phyloP scores from a whole-genome alignment of 2,888 invertebrate genomes.

The Xanthia icteritia region DNA sequence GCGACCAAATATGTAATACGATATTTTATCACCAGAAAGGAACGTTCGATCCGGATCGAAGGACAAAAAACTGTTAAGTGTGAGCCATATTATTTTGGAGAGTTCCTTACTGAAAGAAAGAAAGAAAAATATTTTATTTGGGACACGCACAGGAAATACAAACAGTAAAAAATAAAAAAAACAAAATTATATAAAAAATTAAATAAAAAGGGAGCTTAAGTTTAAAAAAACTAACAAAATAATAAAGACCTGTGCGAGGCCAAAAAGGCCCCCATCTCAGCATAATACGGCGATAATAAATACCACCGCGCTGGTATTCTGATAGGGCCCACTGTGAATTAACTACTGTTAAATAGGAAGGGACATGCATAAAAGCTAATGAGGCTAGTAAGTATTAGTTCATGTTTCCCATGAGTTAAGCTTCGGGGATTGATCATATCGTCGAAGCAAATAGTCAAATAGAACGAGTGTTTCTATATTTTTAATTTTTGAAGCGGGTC shows the following conservation, averaged over 20 bases:
- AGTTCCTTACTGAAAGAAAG: too few relatives aligned
- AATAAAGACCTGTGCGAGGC: too few relatives aligned
- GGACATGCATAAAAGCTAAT: neutral
- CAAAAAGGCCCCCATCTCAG: too few relatives aligned
- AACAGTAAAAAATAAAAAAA: too few relatives aligned
- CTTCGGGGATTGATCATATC: neutral
- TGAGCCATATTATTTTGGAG: conserved; percentile 22
- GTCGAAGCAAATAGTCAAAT: neutral
- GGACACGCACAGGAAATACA: too few relatives aligned
- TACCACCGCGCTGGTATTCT: too few relatives aligned
- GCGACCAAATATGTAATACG: conserved; percentile 73
- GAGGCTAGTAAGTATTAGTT: neutral
- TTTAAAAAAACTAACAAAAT: too few relatives aligned
- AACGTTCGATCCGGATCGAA: conserved; percentile 75
- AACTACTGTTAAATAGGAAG: neutral
- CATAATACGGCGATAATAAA: too few relatives aligned
- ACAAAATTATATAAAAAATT: too few relatives aligned
- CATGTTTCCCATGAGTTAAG: neutral
- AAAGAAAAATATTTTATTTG: too few relatives aligned
- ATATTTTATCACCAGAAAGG: conserved; percentile 74
- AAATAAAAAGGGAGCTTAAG: too few relatives aligned
- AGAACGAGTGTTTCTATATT: neutral
- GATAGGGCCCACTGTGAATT: neutral
- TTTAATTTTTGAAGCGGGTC: conserved; percentile 22
- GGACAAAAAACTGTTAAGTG: conserved; percentile 66